Conservation (phyloP, 2,888 invertebrate genomes). For the Ornithoptera priamus region DNA sequence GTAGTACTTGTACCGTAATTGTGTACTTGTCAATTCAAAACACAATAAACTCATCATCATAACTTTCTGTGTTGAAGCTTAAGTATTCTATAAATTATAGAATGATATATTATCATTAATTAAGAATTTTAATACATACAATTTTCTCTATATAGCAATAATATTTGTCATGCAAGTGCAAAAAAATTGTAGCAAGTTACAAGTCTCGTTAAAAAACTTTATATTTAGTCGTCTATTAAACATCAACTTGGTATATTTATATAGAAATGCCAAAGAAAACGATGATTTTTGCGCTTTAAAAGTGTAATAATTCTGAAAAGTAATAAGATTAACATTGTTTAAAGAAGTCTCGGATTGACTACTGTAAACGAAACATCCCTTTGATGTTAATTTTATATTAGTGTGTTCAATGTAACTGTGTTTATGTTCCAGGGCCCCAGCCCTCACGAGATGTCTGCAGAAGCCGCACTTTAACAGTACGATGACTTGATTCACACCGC, state of each 20-base stretch:
- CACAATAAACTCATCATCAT: too few species aligned
- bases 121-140: too few species aligned
- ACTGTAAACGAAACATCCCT: constrained; percentile 10
- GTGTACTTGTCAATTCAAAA: too few species aligned
- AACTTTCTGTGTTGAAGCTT: too few species aligned
- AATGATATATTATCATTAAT: too few species aligned
- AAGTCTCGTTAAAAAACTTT: background rate
- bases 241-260: constrained; percentile 1
- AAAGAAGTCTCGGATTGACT: background rate
- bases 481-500: constrained; percentile 58
- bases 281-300: background rate
- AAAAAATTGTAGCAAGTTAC: background rate
- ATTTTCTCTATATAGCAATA: too few species aligned
- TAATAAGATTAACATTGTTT: constrained; percentile 17
- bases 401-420: constrained; percentile 28
- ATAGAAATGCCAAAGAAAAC: constrained; percentile 4
- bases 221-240: background rate
- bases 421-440: constrained; percentile 70
- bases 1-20: too few species aligned
- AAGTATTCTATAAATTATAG: too few species aligned
- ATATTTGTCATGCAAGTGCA: background rate
- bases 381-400: constrained; percentile 23
- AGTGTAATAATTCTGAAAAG: constrained; percentile 3
- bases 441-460: constrained; percentile 72
- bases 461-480: constrained; percentile 63